Evolutionary conservation across 64 coral and sea anemone genomes (phyloP).

Genomic region (Montipora foliosa): DNA sequence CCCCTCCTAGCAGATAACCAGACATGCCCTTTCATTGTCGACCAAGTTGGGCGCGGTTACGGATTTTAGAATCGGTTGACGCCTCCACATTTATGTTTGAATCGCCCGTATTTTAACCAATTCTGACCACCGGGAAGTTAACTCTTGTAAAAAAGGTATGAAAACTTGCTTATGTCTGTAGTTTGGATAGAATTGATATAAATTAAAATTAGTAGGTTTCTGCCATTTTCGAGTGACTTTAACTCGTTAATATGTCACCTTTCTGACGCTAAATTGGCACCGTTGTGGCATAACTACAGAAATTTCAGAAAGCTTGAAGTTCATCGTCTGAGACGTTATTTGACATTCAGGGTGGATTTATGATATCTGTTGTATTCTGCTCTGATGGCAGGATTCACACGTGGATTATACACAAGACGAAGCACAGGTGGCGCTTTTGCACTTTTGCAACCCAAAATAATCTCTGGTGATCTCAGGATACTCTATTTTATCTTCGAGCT

Average conservation of each 20-base stretch:
- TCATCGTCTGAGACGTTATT: background rate
- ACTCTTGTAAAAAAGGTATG: no score
- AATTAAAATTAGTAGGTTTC: background rate
- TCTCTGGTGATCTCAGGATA: background rate
- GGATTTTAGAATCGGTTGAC: no score
- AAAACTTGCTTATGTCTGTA: background rate
- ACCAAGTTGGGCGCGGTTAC: no score
- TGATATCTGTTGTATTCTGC: background rate
- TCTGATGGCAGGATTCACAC: conserved; percentile 10
- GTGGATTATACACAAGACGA: background rate
- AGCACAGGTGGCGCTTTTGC: background rate
- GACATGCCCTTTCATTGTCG: no score
- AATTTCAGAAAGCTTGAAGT: background rate
- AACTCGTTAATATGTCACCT: background rate
- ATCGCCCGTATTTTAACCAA: no score
- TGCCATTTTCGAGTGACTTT: background rate
- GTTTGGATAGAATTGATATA: background rate
- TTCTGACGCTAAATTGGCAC: background rate
- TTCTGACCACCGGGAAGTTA: no score
- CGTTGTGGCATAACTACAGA: background rate
- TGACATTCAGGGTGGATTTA: background rate
- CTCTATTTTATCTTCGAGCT: background rate
- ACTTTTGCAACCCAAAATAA: background rate
- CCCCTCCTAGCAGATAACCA: no score
- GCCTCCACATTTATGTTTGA: no score